Evolutionary conservation across 1,140 invertebrate genomes (phyloP).

Genomic region (Pseudachorutes palmiensis): DNA sequence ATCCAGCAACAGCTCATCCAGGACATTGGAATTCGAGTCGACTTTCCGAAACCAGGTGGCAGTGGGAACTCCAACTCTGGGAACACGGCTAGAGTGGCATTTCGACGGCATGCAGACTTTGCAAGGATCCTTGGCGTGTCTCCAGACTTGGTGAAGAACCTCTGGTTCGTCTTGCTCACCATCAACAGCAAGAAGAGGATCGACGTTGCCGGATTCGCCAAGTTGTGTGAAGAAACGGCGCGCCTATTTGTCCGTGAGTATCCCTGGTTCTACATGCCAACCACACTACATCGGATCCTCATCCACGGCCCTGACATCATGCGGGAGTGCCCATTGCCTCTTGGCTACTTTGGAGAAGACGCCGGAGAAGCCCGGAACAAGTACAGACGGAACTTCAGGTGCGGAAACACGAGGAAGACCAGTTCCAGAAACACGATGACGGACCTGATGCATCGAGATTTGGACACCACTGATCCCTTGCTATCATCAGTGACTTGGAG

Average conservation of each 20-base stretch:
- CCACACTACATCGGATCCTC: conserved; percentile 40
- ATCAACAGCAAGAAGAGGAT: background rate
- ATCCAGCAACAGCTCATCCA: conserved; percentile 11
- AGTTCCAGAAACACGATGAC: background rate
- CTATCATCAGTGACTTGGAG: background rate
- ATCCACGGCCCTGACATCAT: conserved; percentile 40
- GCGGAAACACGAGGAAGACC: background rate
- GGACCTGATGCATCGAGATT: background rate
- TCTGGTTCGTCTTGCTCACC: conserved; percentile 5
- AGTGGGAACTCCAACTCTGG: background rate
- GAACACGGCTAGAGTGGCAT: conserved; percentile 1
- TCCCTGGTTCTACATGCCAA: conserved; percentile 41
- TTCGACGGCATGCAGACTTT: background rate
- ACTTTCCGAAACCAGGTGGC: background rate
- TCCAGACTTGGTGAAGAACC: background rate
- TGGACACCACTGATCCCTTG: background rate
- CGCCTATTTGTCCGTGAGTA: conserved; percentile 36
- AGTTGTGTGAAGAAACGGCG: conserved; percentile 20
- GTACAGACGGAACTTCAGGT: conserved; percentile 36
- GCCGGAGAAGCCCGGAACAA: conserved; percentile 42
- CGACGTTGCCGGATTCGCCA: background rate
- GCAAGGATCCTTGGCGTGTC: conserved; percentile 9
- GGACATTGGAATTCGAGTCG: conserved; percentile 16
- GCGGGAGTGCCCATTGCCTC: conserved; percentile 38
- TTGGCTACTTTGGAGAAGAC: conserved; percentile 42